Percentiles rank a stretch among this genome's conserved stretches.
phyloP scores from a whole-genome alignment of 1,140 invertebrate genomes.

The Atopsyche davidsoni region DNA sequence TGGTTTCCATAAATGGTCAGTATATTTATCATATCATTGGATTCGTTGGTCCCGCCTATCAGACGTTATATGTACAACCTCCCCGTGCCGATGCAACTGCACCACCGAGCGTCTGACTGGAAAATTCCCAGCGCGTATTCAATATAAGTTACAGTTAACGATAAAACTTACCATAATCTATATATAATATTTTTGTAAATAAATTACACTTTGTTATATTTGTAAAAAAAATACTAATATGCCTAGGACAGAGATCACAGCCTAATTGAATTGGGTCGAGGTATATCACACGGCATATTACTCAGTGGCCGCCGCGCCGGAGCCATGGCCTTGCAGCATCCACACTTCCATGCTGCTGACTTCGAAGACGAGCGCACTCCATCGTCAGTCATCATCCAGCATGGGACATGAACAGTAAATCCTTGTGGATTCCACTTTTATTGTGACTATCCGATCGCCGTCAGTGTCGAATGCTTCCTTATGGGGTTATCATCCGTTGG shows the following conservation, averaged over 20 bases:
- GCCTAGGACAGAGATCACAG: conserved; percentile 31
- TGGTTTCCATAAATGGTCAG: too few relatives aligned
- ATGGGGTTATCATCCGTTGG: conserved; percentile 19
- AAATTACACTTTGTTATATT: conserved; percentile 21
- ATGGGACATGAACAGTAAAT: too few relatives aligned
- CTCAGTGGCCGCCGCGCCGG: too few relatives aligned
- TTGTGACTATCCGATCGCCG: conserved; percentile 19
- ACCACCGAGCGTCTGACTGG: too few relatives aligned
- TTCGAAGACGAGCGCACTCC: not conserved
- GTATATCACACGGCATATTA: conserved; percentile 29
- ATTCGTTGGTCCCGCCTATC: conserved; percentile 18
- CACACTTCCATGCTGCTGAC: not conserved
- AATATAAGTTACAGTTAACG: conserved; percentile 7
- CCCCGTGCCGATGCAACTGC: too few relatives aligned
- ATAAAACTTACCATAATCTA: conserved; percentile 13
- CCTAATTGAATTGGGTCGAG: conserved; percentile 30
- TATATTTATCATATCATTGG: too few relatives aligned
- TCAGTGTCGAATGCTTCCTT: conserved; percentile 24
- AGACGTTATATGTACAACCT: too few relatives aligned
- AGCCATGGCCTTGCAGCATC: not conserved
- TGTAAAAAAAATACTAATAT: conserved; percentile 29
- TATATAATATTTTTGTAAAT: conserved; percentile 16
- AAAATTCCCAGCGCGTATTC: too few relatives aligned
- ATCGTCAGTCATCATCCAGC: conserved; percentile 3
- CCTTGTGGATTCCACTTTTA: too few relatives aligned